phyloP scores from a whole-genome alignment of 2,797 vertebrate genomes.

The Brachyalestes nurse region DNA sequence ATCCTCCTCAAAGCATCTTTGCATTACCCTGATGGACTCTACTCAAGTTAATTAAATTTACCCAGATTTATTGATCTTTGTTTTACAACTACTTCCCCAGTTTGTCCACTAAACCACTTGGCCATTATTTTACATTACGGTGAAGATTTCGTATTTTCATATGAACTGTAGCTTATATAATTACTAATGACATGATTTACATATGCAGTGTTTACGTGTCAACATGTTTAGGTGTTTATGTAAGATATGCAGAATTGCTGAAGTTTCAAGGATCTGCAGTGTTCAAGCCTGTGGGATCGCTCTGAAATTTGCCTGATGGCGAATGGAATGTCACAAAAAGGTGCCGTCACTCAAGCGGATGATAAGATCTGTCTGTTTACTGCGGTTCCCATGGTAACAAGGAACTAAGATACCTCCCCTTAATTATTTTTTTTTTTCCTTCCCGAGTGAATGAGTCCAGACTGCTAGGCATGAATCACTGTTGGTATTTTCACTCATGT shows the following conservation, averaged over 20 bases:
- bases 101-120: not conserved
- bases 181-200: not conserved
- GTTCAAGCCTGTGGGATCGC: not conserved
- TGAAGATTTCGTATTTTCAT: not conserved
- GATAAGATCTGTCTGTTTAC: conserved; percentile 21
- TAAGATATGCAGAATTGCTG: too few species aligned
- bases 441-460: not conserved
- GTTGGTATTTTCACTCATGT: conserved; percentile 25
- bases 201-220: not conserved
- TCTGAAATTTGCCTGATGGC: not conserved
- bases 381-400: not conserved
- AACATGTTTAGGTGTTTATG: too few species aligned
- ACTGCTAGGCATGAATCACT: conserved; percentile 20
- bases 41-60: conserved; percentile 45
- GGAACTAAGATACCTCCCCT: not conserved
- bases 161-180: not conserved
- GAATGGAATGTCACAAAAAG: conserved; percentile 15
- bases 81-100: conserved; percentile 27
- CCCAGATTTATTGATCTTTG: conserved; percentile 31
- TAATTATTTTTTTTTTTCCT: conserved; percentile 5
- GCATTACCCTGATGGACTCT: conserved; percentile 21
- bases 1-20: conserved; percentile 37
- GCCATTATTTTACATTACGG: not conserved
- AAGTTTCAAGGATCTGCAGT: not conserved
- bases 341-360: not conserved